Evolutionary conservation across 2,888 invertebrate species (phyloP).

Genomic region (Hedya salicella): DNA sequence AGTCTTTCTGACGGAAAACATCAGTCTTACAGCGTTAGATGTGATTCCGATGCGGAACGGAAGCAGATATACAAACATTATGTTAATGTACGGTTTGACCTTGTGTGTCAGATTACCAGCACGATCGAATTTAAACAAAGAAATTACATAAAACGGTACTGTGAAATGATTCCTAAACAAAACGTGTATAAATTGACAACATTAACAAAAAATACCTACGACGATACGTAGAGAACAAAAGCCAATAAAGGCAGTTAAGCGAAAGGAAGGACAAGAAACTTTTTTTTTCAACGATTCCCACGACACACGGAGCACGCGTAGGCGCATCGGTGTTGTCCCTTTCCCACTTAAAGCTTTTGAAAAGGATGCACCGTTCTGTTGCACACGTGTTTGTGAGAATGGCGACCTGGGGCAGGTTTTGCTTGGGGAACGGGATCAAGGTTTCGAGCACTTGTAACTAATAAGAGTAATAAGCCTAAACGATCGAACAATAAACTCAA

Average conservation of each 20-base stretch:
- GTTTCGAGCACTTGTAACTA: conserved; percentile 47
- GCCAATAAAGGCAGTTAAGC: conserved; percentile 64
- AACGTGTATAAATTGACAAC: conserved; percentile 10
- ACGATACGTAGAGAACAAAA: conserved; percentile 65
- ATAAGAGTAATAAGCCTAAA: conserved; percentile 21
- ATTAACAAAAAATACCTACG: conserved; percentile 47
- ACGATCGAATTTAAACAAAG: conserved; percentile 12
- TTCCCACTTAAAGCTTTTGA: conserved; percentile 50
- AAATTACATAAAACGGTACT: background rate
- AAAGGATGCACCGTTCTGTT: conserved; percentile 43
- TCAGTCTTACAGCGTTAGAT: conserved; percentile 10
- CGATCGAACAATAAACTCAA: conserved; percentile 20
- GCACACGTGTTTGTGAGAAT: conserved; percentile 54
- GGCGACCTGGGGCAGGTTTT: conserved; percentile 66
- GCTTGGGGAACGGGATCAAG: conserved; percentile 62
- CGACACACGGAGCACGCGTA: conserved; percentile 62
- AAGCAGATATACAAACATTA: conserved; percentile 1
- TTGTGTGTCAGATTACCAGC: background rate
- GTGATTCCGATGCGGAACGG: conserved; percentile 1
- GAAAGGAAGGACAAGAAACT: conserved; percentile 75
- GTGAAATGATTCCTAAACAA: conserved; percentile 1
- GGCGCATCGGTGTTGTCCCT: conserved; percentile 50
- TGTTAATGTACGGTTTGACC: background rate
- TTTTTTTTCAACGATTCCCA: conserved; percentile 72
- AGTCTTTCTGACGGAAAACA: conserved; percentile 43